Evolutionary conservation across 2,797 vertebrate genomes (phyloP).

Genomic region (Enteromius viviparus): DNA sequence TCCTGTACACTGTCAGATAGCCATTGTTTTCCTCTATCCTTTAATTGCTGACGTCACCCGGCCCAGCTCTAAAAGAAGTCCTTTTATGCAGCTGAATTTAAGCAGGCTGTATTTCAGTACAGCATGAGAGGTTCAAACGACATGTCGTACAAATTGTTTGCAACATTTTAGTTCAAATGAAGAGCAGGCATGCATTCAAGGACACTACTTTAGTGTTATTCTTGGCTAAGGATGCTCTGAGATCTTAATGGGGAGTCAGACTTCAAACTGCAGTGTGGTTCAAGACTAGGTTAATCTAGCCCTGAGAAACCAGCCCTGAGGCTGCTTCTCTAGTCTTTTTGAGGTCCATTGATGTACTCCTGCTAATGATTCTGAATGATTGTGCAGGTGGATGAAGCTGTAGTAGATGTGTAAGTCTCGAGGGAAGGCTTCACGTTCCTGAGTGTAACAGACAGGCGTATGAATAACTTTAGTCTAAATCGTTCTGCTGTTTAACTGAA

Average conservation of each 20-base stretch:
- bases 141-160: not conserved
- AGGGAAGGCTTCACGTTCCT: not conserved
- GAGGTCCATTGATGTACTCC: not conserved
- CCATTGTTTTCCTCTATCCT: conserved; percentile 18
- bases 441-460: not conserved
- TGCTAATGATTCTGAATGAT: not conserved
- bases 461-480: not conserved
- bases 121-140: not conserved
- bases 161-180: not conserved
- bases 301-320: not conserved
- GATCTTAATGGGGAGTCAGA: not conserved
- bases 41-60: not conserved
- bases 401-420: not conserved
- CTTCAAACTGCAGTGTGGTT: conserved; percentile 1
- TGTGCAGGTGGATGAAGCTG: not conserved
- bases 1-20: conserved; percentile 6
- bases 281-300: not conserved
- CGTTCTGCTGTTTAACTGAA: not conserved
- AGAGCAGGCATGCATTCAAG: not conserved
- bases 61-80: not conserved
- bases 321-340: not conserved
- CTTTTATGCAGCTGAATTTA: not conserved
- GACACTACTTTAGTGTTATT: not conserved
- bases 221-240: not conserved
- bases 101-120: not conserved